These are phyloP conservation scores for Theodoxus fluviatilis DNA, from an alignment of 2,888 invertebrate genomes.

Conservation along the genomic window DNA sequence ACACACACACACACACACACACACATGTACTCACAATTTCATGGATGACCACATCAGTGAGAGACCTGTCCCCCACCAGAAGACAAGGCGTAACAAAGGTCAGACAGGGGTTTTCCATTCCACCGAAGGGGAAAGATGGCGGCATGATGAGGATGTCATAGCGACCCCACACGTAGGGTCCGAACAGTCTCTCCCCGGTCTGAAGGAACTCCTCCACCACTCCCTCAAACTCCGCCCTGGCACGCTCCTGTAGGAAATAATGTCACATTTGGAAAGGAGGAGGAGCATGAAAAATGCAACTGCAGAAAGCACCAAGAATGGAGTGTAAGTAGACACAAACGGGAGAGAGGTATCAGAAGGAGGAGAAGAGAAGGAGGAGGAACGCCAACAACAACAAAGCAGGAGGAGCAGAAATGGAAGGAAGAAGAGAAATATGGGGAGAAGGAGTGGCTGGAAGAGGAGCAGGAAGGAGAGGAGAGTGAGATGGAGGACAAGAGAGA, in stretches of 20 bases:
- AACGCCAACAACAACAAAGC: too few relatives aligned
- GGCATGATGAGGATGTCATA: conserved; percentile 87
- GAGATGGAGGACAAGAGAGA: too few relatives aligned
- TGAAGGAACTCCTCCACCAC: conserved; percentile 78
- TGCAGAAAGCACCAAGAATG: too few relatives aligned
- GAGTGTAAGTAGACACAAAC: too few relatives aligned
- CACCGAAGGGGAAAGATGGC: conserved; percentile 89
- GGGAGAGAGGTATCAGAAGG: too few relatives aligned
- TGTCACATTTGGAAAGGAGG: too few relatives aligned
- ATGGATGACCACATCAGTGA: conserved; percentile 87
- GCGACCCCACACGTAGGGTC: conserved; percentile 85
- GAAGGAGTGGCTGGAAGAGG: too few relatives aligned
- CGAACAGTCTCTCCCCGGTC: conserved; percentile 82
- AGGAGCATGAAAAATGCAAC: too few relatives aligned
- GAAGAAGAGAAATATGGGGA: too few relatives aligned
- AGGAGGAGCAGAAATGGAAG: too few relatives aligned
- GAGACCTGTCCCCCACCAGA: conserved; percentile 88
- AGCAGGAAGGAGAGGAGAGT: too few relatives aligned
- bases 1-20: neutral
- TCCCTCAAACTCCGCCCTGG: conserved; percentile 40
- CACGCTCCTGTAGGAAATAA: conserved; percentile 34
- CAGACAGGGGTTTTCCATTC: conserved; percentile 94
- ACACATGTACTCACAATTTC: conserved; percentile 82
- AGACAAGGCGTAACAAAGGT: conserved; percentile 92
- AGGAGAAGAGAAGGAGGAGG: too few relatives aligned